Conservation (phyloP, 2,888 invertebrate species). For the Chouioia cunea region DNA sequence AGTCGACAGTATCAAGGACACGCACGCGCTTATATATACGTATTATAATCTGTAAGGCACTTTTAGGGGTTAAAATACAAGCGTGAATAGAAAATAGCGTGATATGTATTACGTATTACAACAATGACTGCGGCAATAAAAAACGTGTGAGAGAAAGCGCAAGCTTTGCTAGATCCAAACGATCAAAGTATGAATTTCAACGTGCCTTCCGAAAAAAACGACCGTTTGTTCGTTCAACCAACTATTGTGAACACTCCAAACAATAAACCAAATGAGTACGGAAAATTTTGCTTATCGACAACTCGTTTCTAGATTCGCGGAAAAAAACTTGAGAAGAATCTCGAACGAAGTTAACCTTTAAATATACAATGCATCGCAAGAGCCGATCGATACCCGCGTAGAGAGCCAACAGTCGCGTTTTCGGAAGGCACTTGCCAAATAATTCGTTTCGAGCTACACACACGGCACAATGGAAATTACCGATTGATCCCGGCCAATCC, state of each 20-base stretch:
- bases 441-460: neutral
- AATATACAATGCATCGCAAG: neutral
- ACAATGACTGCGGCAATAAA: neutral
- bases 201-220: no score
- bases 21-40: no score
- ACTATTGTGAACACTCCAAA: no score
- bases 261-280: no score
- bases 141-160: slow-evolving; percentile 17
- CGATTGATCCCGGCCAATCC: slow-evolving; percentile 2
- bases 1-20: slow-evolving; percentile 19
- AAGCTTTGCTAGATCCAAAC: slow-evolving; percentile 11
- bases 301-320: neutral
- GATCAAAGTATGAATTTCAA: neutral
- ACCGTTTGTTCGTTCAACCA: no score
- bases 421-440: neutral
- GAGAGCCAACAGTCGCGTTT: neutral
- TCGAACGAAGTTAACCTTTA: slow-evolving; percentile 39
- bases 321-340: slow-evolving; percentile 20
- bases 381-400: no score
- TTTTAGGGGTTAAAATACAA: no score
- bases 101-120: neutral
- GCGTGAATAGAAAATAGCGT: neutral
- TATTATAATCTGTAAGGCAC: no score
- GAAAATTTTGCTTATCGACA: no score
- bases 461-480: slow-evolving; percentile 5